phyloP scores from a whole-genome alignment of 2,797 vertebrate species.

The Eulemur coronatus region DNA sequence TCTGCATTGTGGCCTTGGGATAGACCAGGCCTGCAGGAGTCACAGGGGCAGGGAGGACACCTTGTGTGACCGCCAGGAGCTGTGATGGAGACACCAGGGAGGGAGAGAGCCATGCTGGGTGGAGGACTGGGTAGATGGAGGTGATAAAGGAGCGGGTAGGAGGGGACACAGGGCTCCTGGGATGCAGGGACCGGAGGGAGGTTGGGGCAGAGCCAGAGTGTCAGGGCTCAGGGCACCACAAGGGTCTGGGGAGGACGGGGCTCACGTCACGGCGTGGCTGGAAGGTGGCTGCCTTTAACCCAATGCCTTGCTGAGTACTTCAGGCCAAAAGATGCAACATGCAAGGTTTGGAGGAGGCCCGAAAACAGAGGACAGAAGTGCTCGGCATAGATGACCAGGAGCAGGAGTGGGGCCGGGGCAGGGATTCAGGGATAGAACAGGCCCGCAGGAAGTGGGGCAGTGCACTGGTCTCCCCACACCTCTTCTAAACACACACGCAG shows the following conservation, averaged over 20 bases:
- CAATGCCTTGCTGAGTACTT: not conserved
- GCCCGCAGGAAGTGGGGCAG: no score
- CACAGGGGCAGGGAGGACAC: not conserved
- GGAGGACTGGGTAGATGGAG: no score
- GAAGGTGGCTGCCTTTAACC: not conserved
- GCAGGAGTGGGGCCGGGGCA: not conserved
- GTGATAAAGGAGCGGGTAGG: not conserved
- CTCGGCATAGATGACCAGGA: not conserved
- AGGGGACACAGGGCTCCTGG: not conserved
- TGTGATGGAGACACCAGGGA: not conserved
- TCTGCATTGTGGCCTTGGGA: not conserved
- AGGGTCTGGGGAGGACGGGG: rapidly evolving
- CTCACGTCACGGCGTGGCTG: no score
- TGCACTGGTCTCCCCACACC: no score
- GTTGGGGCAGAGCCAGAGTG: not conserved
- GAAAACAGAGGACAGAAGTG: not conserved
- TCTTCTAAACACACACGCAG: no score
- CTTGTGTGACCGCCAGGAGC: not conserved
- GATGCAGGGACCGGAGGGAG: not conserved
- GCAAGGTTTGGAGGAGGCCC: not conserved
- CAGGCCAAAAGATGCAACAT: not conserved
- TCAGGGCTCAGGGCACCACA: not conserved
- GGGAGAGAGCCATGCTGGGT: no score
- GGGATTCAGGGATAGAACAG: not conserved
- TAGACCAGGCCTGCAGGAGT: not conserved